These are phyloP conservation scores for Cybosia mesomella DNA, from an alignment of 2,888 invertebrate genomes.

Conservation along the genomic window DNA sequence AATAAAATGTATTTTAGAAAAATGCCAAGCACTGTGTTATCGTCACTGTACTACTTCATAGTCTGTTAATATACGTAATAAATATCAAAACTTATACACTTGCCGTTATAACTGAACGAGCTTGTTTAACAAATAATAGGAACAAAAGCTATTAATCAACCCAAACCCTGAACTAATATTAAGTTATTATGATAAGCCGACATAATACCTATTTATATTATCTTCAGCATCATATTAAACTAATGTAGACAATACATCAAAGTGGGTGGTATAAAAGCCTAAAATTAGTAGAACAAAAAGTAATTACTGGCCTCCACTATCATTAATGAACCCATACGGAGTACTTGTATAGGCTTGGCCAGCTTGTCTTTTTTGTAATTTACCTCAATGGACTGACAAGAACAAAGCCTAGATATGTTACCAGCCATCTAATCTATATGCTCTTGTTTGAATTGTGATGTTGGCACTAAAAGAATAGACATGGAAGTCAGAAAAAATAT, in stretches of 20 bases:
- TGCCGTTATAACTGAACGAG: slow-evolving; percentile 36
- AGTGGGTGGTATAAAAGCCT: slow-evolving; percentile 61
- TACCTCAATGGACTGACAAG: not conserved
- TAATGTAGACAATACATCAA: slow-evolving; percentile 55
- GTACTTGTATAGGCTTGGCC: slow-evolving; percentile 42
- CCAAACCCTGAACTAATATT: slow-evolving; percentile 24
- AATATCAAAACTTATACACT: slow-evolving; percentile 15
- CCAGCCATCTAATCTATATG: not conserved
- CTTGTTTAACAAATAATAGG: slow-evolving; percentile 8
- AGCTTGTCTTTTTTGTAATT: slow-evolving; percentile 38
- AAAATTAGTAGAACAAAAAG: slow-evolving; percentile 72
- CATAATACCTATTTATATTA: slow-evolving; percentile 35
- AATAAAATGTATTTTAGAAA: no score
- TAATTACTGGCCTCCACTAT: slow-evolving; percentile 74
- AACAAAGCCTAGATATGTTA: not conserved
- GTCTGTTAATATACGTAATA: not conserved
- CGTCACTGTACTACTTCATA: not conserved
- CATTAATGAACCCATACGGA: slow-evolving; percentile 69
- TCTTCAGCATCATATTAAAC: slow-evolving; percentile 44
- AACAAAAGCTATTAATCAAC: slow-evolving; percentile 29
- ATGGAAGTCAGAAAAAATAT: not conserved
- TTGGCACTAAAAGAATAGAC: not conserved
- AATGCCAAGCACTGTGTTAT: not conserved
- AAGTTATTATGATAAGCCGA: slow-evolving; percentile 29
- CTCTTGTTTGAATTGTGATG: not conserved